Evolutionary conservation across 2,797 vertebrate genomes (phyloP).

Genomic region (Bradypus variegatus): DNA sequence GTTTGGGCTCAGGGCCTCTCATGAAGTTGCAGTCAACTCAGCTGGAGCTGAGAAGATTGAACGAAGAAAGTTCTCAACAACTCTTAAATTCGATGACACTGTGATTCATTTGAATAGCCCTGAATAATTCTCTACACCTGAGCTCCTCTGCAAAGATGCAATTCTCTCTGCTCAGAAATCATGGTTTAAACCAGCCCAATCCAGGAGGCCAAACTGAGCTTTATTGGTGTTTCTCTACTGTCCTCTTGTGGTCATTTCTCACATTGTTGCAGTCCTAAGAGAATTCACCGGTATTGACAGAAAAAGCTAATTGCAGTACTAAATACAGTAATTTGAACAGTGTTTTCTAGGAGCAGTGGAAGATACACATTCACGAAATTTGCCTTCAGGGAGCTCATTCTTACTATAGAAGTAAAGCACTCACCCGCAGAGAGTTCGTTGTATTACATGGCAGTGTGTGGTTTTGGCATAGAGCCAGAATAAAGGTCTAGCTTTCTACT

Average conservation of each 20-base stretch:
- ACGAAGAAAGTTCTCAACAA: neutral
- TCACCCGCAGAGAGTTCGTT: neutral
- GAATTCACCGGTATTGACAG: neutral
- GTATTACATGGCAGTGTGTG: rapidly evolving
- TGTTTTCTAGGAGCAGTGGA: neutral
- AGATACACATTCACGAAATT: rapidly evolving
- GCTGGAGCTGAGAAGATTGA: neutral
- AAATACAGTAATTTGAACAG: neutral
- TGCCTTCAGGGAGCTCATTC: neutral
- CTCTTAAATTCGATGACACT: neutral
- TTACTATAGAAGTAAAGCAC: neutral
- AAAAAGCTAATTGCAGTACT: neutral
- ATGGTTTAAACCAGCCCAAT: rapidly evolving
- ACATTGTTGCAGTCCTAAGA: neutral
- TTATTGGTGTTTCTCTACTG: neutral
- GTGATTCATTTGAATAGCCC: neutral
- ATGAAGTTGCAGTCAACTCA: neutral
- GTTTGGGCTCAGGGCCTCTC: neutral
- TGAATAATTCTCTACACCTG: neutral
- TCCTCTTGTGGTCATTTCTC: constrained; percentile 31
- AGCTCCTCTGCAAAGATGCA: neutral
- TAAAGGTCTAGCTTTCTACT: neutral
- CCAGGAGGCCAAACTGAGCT: neutral
- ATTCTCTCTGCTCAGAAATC: neutral
- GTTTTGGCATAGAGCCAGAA: too few species aligned